Base-by-base conservation (phyloP, 2,113 vertebrate species). In the Mirza zaza region DNA sequence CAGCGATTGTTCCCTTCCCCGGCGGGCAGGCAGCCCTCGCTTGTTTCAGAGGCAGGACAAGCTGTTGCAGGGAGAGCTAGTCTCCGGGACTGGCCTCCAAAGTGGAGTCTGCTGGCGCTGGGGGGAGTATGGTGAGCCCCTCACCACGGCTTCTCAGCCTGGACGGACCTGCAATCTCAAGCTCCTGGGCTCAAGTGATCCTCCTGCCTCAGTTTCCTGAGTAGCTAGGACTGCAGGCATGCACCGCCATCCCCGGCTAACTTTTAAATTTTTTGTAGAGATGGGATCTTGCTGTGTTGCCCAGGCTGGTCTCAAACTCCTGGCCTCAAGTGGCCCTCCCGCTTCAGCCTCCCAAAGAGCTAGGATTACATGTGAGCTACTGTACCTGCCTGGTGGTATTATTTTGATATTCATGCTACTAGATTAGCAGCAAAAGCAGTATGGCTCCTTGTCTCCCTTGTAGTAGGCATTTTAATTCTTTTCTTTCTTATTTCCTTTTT, bases 21-120 rank as follows among this genome's bases (percentile, higher is more conserved):
- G 4, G 3, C 11, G 0, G 50, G 0, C 73, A 39, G 29, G 85
- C 4, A 29, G 1, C 39, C 36, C 0, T 0, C 6, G 2, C 23
- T 3, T 7, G 0, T 12, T 11, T 23, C 0, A 73, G 70, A 52
- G 27, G 29, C 21, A 34, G 29, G 67, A 68, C 48, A 63, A 93
- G 36, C 52, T 27, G 34, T 59, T 59, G 32, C 17, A 21, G 52
- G 77, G 32, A 57, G 50, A 32, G 39, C 76, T 87, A 8, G 34
- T 67, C 52, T 63, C 71, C 76, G 39, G 8, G 39, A 36, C 14
- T 8, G 57, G 88, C 39, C 87, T 89, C 13, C 73, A 32, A 59
- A 91, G 42, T 68, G n/a, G 55, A 80, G 57, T 45, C 23, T 73
- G 59, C 55, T 73, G 13, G 14, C 5, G 0, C 13, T 9, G 45